These are phyloP conservation scores for Pristionchus entomophagus DNA, from an alignment of 2,888 invertebrate species.

Conservation along the genomic window DNA sequence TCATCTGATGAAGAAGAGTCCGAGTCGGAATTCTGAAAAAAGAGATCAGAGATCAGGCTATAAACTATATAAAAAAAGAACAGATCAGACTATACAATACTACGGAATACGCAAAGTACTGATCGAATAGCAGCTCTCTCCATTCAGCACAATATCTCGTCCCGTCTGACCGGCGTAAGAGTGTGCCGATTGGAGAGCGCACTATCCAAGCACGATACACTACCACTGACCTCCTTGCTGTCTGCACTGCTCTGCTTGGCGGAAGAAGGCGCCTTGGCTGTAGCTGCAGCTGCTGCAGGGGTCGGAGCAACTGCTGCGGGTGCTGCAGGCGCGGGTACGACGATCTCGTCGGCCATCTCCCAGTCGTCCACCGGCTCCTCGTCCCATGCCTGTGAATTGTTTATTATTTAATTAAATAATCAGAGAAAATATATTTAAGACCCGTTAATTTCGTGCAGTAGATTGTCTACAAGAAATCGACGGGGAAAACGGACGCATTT, in stretches of 20 bases:
- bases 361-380: slow-evolving; percentile 72
- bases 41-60: background rate
- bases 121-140: too few relatives aligned
- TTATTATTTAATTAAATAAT: background rate
- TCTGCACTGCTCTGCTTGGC: slow-evolving; percentile 20
- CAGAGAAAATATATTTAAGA: too few relatives aligned
- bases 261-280: background rate
- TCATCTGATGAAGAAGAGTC: too few relatives aligned
- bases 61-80: background rate
- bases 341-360: slow-evolving; percentile 77
- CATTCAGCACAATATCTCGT: too few relatives aligned
- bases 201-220: too few relatives aligned
- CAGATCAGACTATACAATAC: background rate
- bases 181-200: too few relatives aligned
- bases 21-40: too few relatives aligned
- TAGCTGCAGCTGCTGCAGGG: background rate
- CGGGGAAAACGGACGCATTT: too few relatives aligned
- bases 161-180: too few relatives aligned
- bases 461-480: background rate
- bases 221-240: background rate
- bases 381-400: background rate
- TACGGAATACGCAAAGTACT: background rate
- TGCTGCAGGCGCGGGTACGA: slow-evolving; percentile 73
- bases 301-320: background rate
- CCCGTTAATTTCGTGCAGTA: background rate